Evolutionary conservation across 1,140 invertebrate genomes (phyloP), one percentile per base, ranked within the genome.

Genomic region (Eufriesea mexicana): DNA sequence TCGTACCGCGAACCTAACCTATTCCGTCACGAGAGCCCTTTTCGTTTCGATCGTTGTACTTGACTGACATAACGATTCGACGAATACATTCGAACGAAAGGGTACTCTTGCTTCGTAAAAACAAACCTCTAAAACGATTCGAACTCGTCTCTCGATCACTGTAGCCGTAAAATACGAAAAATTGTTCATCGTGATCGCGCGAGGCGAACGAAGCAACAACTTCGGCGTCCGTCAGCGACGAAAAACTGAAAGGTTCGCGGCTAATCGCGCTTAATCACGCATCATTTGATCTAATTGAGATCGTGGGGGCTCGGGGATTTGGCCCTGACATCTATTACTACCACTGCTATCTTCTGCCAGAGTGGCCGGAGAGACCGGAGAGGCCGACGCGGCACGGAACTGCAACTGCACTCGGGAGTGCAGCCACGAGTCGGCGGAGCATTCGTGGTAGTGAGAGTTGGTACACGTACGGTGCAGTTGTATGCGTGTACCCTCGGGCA

Each of bases 271-370:
- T 91, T 91, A 92, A 94, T 94, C 91, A 82, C 84, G 75, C 83
- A 84, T 90, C 77, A 92, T 92, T 93, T 86, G 84, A 67, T 87
- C 88, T 93, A 94, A 94, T 94, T 92, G 92, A 93, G 89, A 89
- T 75, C 84, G 86, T 84, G 85, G 86, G 87, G 78, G 85, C 82
- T 81, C 49, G 64, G 80, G 84, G 89, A 89, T 91, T 91, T 89
- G 90, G 92, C 93, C 93, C 92, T 94, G 93, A 94, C 92, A 92
- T 93, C 92, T 88, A 93, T 94, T 92, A 84, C 85, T 73, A 78
- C 78, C 81, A 86, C 84, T 89, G 79, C 84, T 73, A 83, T 77
- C 85, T 83, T 87, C 72, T 73, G 73, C 35, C 55, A 25, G 28
- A 70, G 18, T 66, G 23, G 18, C 42, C 64, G 64, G 64, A 42